These are phyloP conservation scores for Tretioscincus oriximinensis DNA, from an alignment of 2,113 vertebrate genomes.

Conservation along the genomic window DNA sequence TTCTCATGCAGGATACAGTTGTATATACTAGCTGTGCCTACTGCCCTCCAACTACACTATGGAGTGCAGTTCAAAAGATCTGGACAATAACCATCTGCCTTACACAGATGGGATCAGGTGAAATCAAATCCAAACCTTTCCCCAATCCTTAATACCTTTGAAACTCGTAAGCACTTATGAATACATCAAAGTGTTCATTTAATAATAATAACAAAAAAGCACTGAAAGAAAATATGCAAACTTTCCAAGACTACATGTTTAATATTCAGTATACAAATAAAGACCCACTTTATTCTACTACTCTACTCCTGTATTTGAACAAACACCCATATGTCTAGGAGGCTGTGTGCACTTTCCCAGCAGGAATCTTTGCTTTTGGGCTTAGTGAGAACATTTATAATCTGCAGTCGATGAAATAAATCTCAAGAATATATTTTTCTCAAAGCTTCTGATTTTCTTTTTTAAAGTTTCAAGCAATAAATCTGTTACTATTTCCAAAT, in stretches of 20 bases:
- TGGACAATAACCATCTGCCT: conserved; percentile 60
- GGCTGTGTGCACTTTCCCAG: conserved; percentile 59
- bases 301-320: conserved; percentile 61
- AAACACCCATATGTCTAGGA: conserved; percentile 68
- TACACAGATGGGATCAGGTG: conserved; percentile 52
- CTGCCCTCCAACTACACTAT: conserved; percentile 40
- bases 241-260: conserved; percentile 57
- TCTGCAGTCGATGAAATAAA: conserved; percentile 65
- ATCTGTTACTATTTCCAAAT: conserved; percentile 49
- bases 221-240: conserved; percentile 48
- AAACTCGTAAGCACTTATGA: conserved; percentile 22
- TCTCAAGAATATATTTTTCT: conserved; percentile 68
- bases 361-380: conserved; percentile 66
- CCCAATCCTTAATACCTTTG: conserved; percentile 4
- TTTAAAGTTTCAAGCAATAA: conserved; percentile 53
- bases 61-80: conserved; percentile 41
- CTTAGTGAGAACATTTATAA: conserved; percentile 67
- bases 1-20: neutral
- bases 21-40: neutral
- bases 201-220: conserved; percentile 27
- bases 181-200: conserved; percentile 47
- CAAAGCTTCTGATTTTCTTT: conserved; percentile 48
- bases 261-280: conserved; percentile 62
- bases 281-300: conserved; percentile 62
- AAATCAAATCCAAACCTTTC: conserved; percentile 33